phyloP scores from a whole-genome alignment of 2,113 vertebrate species.

The Mormyrus lacerda region DNA sequence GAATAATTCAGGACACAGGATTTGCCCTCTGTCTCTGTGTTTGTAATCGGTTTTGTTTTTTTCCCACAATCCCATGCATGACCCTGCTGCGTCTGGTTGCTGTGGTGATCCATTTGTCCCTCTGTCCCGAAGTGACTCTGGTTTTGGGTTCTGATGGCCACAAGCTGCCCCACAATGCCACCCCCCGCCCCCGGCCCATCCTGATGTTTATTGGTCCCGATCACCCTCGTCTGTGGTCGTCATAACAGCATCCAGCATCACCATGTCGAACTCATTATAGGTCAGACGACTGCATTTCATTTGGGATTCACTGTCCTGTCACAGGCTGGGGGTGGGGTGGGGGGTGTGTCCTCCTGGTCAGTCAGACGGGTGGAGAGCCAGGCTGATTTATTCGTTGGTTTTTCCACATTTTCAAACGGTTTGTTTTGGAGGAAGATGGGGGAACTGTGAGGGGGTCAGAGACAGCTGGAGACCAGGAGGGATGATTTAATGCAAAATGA shows the following conservation, averaged over 20 bases:
- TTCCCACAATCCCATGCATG: neutral
- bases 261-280: neutral
- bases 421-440: neutral
- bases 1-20: neutral
- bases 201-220: conserved; percentile 1
- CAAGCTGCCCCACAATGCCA: neutral
- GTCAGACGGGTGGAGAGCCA: neutral
- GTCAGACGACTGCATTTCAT: neutral
- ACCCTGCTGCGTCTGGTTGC: neutral
- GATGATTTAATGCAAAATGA: neutral
- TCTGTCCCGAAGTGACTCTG: neutral
- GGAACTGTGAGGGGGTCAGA: neutral
- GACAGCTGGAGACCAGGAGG: neutral
- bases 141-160: neutral
- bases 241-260: too few relatives aligned
- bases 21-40: neutral
- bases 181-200: neutral
- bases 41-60: neutral
- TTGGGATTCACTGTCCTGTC: neutral
- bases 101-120: neutral
- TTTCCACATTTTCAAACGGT: neutral
- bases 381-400: neutral
- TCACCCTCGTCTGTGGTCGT: neutral
- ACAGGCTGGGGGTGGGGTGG: too few relatives aligned
- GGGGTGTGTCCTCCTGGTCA: neutral